A percentile compares a stretch with the other conserved stretches of the same genome.
Evolutionary conservation across 2,888 invertebrate species (phyloP).

Genomic region (Carpatolechia fugitivella): DNA sequence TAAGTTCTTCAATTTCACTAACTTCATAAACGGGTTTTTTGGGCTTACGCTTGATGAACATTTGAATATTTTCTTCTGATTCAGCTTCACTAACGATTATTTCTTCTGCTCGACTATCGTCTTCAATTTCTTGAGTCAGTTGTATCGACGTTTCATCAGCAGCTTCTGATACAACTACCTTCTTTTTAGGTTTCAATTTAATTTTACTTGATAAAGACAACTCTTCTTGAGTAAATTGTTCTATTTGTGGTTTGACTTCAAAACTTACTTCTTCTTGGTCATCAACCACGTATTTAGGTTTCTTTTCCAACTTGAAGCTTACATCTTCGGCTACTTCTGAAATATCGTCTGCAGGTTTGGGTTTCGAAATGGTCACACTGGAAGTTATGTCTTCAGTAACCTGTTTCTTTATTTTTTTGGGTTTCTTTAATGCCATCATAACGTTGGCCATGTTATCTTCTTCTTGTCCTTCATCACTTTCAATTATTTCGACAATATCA

Average conservation of each 20-base stretch:
- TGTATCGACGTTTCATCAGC: slow-evolving; percentile 83
- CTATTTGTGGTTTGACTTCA: slow-evolving; percentile 59
- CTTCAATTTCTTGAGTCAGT: slow-evolving; percentile 82
- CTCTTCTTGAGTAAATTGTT: slow-evolving; percentile 83
- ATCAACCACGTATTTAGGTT: slow-evolving; percentile 82
- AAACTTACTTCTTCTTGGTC: slow-evolving; percentile 82
- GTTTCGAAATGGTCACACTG: slow-evolving; percentile 51
- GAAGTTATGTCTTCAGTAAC: slow-evolving; percentile 63
- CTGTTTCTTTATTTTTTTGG: slow-evolving; percentile 51
- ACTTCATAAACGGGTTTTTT: slow-evolving; percentile 80
- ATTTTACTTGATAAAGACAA: slow-evolving; percentile 86
- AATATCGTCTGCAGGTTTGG: slow-evolving; percentile 54
- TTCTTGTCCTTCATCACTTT: slow-evolving; percentile 68
- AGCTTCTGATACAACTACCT: slow-evolving; percentile 82
- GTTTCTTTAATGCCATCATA: slow-evolving; percentile 61
- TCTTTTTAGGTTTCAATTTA: slow-evolving; percentile 82
- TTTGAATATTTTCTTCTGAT: slow-evolving; percentile 79
- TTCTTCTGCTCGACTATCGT: slow-evolving; percentile 82
- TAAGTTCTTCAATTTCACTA: slow-evolving; percentile 81
- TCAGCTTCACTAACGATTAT: slow-evolving; percentile 82
- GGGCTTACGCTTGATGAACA: slow-evolving; percentile 68
- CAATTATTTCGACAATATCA: slow-evolving; percentile 68
- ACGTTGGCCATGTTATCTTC: slow-evolving; percentile 54
- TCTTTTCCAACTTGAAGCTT: slow-evolving; percentile 84
- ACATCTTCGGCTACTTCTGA: slow-evolving; percentile 78